Evolutionary conservation across 2,113 vertebrate genomes (phyloP), one percentile per base, ranked within the genome.

Genomic region (Eptesicus fuscus): DNA sequence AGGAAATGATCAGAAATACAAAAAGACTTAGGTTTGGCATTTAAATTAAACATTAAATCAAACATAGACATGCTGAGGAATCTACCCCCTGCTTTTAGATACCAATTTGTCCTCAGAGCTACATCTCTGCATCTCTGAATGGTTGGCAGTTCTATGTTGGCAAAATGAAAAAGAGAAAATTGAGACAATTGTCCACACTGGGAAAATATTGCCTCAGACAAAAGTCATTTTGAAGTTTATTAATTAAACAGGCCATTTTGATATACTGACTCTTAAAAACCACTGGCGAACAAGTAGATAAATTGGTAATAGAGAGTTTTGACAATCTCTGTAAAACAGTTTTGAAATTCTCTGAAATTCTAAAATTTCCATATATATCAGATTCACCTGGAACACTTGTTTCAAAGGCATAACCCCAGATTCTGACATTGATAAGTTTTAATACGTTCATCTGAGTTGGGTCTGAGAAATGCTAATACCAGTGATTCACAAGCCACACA

Each of bases 21-120:
- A 91, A 92, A 93, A 96, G 69, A 76, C 35, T 83, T 71, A 35
- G 47, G 37, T 82, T 96, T 86, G 95, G 49, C 79, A 93, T 91
- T 73, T 92, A 94, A 95, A 88, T 88, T 92, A 78, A 95, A 95
- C 67, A 83, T 95, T 94, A 95, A 96, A 88, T 94, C 95, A 97
- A 93, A 94, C 88, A 95, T 90, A 96, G 69, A 91, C 83, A 86
- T 2, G 63, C 91, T 93, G 73, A 95, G 90, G 91, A 94, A 79
- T 94, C 89, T 82, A 89, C 78, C 63, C 37, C 78, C 83, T 93
- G 78, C 79, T 91, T 93, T 42, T 51, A 86, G 79, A 90, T 37
- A 49, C 3, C 35, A 73, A 76, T 94, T 91, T 91, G 61, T 96
- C 49, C 30, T 82, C 63, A 70, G 63, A 92, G 69, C 47, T 90